A percentile compares a stretch with the other conserved stretches of the same genome.
These are phyloP conservation scores for Anodontia alba DNA, from an alignment of 2,888 invertebrate genomes.

Conservation along the genomic window DNA sequence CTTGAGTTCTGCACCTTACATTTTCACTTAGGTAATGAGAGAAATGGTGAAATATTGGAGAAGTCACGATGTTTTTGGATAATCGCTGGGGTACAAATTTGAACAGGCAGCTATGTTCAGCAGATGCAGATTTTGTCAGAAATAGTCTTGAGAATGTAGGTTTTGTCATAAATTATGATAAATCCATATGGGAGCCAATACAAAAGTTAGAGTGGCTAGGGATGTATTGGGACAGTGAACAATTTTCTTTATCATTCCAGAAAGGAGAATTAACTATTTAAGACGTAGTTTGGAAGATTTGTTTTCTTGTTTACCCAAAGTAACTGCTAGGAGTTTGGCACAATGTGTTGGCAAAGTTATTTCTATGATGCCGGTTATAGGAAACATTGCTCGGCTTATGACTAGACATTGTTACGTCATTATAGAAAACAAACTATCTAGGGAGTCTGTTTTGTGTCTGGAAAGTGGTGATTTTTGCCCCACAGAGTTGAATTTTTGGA, in stretches of 20 bases:
- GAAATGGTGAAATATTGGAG: conserved; percentile 46
- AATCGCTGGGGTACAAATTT: conserved; percentile 29
- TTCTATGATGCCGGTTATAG: conserved; percentile 12
- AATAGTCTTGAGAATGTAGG: background rate
- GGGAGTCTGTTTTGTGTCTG: background rate
- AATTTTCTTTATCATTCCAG: conserved; percentile 20
- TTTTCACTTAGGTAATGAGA: conserved; percentile 37
- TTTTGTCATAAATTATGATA: background rate
- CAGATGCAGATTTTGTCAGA: conserved; percentile 22
- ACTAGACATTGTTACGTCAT: background rate
- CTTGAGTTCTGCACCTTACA: conserved; percentile 18
- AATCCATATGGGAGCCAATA: background rate
- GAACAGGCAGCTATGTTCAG: background rate
- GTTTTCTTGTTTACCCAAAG: background rate
- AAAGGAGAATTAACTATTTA: conserved; percentile 21
- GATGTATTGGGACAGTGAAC: conserved; percentile 19
- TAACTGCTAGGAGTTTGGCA: conserved; percentile 11
- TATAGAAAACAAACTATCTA: background rate
- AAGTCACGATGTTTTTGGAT: conserved; percentile 34
- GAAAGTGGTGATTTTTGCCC: background rate
- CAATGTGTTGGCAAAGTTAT: background rate
- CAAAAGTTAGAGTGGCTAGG: conserved; percentile 11
- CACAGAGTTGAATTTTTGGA: conserved; percentile 12
- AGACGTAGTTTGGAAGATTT: background rate
- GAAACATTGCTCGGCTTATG: too few species aligned